Base-by-base conservation (phyloP, 1,140 invertebrate genomes). In the Conus betulinus region DNA sequence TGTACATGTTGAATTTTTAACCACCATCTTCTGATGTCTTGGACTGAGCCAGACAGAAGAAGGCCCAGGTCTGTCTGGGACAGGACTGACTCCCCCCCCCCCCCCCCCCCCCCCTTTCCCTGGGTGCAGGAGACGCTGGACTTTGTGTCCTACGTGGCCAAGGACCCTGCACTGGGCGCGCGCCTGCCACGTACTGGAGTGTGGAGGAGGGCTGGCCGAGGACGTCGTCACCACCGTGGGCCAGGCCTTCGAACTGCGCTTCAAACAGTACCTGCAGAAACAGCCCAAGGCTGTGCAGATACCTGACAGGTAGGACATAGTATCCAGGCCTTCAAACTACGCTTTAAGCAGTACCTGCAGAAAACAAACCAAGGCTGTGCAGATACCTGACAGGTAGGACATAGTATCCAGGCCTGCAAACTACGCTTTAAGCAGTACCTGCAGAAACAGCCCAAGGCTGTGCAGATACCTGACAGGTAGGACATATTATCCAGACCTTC, bases 391-490 rank as follows among this genome's bases (percentile, higher is more conserved):
- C 83, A 93, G 93, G 95, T 95, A 89, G 51, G n/a, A n/a, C n/a
- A n/a, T n/a, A n/a, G n/a, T n/a, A n/a, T n/a, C n/a, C 99, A 99
- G 96, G 99, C 99, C 4, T 99, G 99, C 95, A 98, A 99, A 95
- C 95, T 99, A 85, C 96, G 98, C 86, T 95, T 98, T 94, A 98
- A 99, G 95, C 60, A 63, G 60, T 63, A 63, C 60, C 60, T 63
- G 20, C 98, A 97, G 89, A 97, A 97, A 95, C 97, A 94, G 90
- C 93, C 94, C 23, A 94, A 94, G 85, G 95, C 96, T 53, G 90
- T 94, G 6, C 91, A 92, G n/a, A 88, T 95, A 2, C 91, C 92
- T 57, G 94, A 95, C 84, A 93, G 93, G 95, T 95, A 89, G 53
- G 67, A 20, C 5, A n/a, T n/a, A n/a, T n/a, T n/a, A n/a, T n/a